Evolutionary conservation across 2,113 vertebrate genomes (phyloP), one percentile per base, ranked within the genome.

Genomic region (Rhabdornis inornatus): DNA sequence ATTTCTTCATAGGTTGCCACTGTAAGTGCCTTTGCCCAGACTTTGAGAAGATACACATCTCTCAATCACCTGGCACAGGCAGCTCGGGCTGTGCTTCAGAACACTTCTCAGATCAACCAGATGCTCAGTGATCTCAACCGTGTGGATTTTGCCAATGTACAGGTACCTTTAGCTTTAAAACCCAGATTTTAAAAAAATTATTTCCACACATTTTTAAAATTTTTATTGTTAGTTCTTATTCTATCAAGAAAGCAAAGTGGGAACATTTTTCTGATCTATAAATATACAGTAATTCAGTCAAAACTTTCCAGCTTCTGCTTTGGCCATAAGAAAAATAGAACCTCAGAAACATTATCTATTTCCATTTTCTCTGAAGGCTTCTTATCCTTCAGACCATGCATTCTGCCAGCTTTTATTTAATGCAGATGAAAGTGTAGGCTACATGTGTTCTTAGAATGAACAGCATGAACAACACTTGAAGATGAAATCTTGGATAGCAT

Each of bases 31-130:
- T 99, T 99, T 95, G 99, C 99, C 35, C 99, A 99, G 98, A 99
- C 99, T 78, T 97, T 99, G 97, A 98, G 99, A 95, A 98, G 99
- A 96, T 99, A 99, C 97, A 99, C 99, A 56, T 99, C 99, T 88
- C 98, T 99, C 90, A 99, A 99, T 98, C 99, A 99, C 96, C 97
- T 99, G 98, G 99, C 99, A 92, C 99, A 99, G 97, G 99, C 99
- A 44, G 99, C 99, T 19, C 99, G 99, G 0, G 99, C 99, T 35
- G 99, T 99, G 68, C 99, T 99, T 60, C 99, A 99, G 98, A 99
- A 99, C 97, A 99, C 99, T 85, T 99, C 99, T 79, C 99, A 99
- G 97, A 99, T 99, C 97, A 99, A 99, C 98, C 99, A 99, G 99
- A 99, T 99, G 99, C 99, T 99, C 91, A 99, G 98, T 35, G 99